phyloP scores from a whole-genome alignment of 2,113 vertebrate genomes.

The Ammospiza caudacuta region DNA sequence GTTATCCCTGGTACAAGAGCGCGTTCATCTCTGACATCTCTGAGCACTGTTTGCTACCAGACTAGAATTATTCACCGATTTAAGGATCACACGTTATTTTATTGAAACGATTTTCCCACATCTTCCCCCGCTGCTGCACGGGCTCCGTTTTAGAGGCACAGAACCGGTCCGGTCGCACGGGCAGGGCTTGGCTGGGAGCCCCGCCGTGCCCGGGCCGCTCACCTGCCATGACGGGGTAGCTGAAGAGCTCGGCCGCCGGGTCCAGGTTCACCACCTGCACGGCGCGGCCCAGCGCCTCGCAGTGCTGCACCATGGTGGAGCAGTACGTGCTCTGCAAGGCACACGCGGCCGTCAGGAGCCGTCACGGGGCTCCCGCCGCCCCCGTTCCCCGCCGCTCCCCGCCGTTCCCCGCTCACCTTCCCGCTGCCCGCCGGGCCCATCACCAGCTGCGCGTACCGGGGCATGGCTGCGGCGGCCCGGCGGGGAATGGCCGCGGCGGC shows the following conservation, averaged over 20 bases:
- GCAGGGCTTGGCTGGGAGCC: neutral
- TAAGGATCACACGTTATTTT: accelerated
- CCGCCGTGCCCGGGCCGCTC: neutral
- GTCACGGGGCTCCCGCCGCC: neutral
- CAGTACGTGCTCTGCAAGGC: conserved; percentile 93
- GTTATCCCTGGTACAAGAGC: accelerated
- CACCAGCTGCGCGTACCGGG: conserved; percentile 92
- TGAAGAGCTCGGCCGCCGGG: conserved; percentile 92
- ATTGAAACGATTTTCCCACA: neutral
- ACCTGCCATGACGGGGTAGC: conserved; percentile 94
- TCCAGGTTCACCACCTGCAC: conserved; percentile 95
- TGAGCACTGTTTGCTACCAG: accelerated
- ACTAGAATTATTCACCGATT: neutral
- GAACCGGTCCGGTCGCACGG: accelerated
- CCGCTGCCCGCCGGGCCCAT: conserved; percentile 97
- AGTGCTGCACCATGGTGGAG: conserved; percentile 90
- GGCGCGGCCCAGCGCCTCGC: conserved; percentile 83
- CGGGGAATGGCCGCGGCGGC: neutral
- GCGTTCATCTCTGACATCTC: accelerated
- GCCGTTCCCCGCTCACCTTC: conserved; percentile 79
- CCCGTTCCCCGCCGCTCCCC: neutral
- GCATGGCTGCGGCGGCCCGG: conserved; percentile 71
- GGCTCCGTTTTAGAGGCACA: accelerated
- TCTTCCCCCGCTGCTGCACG: neutral
- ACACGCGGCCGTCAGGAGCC: neutral